Percentiles rank a stretch among this genome's conserved stretches.
Conservation (phyloP, 2,797 vertebrate species). For the Acropternis orthonyx region DNA sequence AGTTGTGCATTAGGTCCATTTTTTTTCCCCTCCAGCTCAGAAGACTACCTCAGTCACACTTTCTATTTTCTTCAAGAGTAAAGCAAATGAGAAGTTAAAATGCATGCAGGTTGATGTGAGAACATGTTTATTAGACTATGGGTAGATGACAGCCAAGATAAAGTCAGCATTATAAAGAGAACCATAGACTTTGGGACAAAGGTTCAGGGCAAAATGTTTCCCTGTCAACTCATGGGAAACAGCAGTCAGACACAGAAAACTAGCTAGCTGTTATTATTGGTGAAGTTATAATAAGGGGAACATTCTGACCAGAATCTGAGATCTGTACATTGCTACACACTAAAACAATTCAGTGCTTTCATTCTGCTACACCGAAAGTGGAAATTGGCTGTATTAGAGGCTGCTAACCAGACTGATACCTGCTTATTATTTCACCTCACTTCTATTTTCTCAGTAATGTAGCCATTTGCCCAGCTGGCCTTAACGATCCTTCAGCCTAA, state of each 20-base stretch:
- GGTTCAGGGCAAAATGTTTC: constrained; percentile 25
- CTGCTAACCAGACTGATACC: neutral
- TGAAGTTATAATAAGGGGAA: neutral
- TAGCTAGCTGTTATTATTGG: neutral
- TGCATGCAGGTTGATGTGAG: neutral
- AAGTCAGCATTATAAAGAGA: constrained; percentile 41
- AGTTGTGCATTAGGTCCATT: neutral
- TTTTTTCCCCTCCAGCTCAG: neutral
- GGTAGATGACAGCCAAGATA: constrained; percentile 14
- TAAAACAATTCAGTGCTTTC: constrained; percentile 18
- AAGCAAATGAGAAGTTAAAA: neutral
- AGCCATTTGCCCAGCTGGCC: neutral
- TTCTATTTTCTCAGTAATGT: neutral
- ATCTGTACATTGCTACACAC: neutral
- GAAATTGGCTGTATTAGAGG: neutral
- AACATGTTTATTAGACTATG: constrained; percentile 1
- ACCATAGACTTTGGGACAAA: constrained; percentile 49
- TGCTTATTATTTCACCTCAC: constrained; percentile 20
- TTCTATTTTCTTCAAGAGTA: neutral
- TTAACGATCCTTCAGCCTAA: neutral
- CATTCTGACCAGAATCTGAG: neutral
- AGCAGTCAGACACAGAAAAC: neutral
- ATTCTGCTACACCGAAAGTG: neutral
- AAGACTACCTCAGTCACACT: neutral
- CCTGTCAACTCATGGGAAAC: constrained; percentile 10